Evolutionary conservation across 2,113 vertebrate genomes (phyloP), one percentile per base, ranked within the genome.

Genomic region (Tenrec ecaudatus): DNA sequence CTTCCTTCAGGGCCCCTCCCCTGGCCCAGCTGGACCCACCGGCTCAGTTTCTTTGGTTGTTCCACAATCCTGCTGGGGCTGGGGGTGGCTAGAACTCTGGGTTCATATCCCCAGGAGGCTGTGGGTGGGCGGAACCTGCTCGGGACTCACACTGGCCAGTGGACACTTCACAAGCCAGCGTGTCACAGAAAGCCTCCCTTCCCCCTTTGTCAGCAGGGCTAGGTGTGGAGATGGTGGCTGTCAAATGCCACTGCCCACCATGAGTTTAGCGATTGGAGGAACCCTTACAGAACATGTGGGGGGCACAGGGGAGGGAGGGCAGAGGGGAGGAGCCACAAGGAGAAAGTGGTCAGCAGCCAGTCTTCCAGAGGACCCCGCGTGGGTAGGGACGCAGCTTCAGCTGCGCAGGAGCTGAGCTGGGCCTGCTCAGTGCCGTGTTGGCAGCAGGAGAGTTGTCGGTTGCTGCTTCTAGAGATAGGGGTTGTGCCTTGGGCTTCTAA

Each of bases 41-140:
- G 16, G 82, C 1, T 23, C 3, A 11, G 2, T 64, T 76, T 27
- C 75, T 90, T 79, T 75, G 40, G 4, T 80, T 71, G 60, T 36
- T 14, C 80, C 60, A 36, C 20, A 29, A 40, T n/a, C 36, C 19
- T 27, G 2, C 60, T 86, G 14, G 43, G 17, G 0, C 40, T 8
- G 38, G 0, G 5, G 12, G n/a, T 5, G 23, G 69, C 31, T 14
- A 69, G 25, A 53, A 19, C 19, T 3, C 1, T 15, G 15, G 23
- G 1, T 12, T 40, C 23, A 38, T 3, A 71, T n/a, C n/a, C n/a
- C 27, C 36, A 31, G 2, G 23, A 60, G 29, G 58, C 36, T 68
- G 29, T 47, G 69, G 38, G 4, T 38, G 31, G 62, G 16, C 66
- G 40, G 69, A 75, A 60, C 27, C 87, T 66, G 62, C 66, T 62